These are phyloP conservation scores for Centroberyx gerrardi DNA, from an alignment of 2,797 vertebrate genomes.

Conservation along the genomic window DNA sequence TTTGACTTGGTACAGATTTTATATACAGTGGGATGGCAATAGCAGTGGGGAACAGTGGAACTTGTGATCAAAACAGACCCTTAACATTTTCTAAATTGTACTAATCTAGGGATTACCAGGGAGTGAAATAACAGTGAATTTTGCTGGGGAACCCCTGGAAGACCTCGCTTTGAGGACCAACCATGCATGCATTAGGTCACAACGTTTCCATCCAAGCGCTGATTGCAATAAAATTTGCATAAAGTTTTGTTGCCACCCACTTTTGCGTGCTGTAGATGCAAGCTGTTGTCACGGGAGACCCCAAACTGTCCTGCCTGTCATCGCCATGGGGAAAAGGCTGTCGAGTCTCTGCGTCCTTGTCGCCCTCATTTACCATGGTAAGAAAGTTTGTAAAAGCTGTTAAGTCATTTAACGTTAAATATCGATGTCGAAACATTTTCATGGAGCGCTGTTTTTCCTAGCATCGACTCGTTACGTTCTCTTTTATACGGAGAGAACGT, in stretches of 20 bases:
- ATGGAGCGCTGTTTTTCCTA: no score
- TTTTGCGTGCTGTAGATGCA: conserved; percentile 39
- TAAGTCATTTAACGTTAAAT: background rate
- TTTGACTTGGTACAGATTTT: no score
- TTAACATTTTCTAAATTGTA: background rate
- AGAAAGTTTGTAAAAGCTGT: background rate
- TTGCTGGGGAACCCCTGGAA: background rate
- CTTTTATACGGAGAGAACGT: no score
- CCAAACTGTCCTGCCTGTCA: background rate
- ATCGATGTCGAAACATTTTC: no score
- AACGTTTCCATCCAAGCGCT: conserved; percentile 22
- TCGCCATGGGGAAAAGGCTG: conserved; percentile 15
- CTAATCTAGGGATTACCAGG: no score
- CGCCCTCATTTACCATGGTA: conserved; percentile 61
- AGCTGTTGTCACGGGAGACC: background rate
- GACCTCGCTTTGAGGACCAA: no score
- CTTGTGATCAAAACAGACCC: no score
- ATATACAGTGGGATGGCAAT: no score
- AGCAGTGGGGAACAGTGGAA: background rate
- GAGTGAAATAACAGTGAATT: background rate
- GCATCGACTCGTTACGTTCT: no score
- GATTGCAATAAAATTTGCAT: conserved; percentile 22
- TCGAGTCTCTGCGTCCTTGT: conserved; percentile 26
- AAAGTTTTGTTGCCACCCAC: conserved; percentile 47
- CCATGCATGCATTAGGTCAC: no score